Evolutionary conservation across 1,140 invertebrate species (phyloP), one percentile per base, ranked within the genome.

Genomic region (Camponotus floridanus): DNA sequence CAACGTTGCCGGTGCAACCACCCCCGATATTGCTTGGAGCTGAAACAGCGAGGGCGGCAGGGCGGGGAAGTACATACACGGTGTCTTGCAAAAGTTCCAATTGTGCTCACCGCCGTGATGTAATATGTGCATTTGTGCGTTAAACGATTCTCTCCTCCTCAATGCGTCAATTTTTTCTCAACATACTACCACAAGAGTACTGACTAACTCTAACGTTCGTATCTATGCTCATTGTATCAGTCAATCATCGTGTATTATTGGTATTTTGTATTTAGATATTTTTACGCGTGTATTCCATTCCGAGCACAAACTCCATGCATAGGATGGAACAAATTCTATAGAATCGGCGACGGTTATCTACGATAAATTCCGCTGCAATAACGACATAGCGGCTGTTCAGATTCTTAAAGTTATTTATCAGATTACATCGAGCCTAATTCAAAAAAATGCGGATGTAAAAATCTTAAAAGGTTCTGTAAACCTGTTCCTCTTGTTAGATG

Each of bases 1-100:
- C 88, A 89, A 79, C 79, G 83, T 90, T 90, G 88, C 88, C 88
- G 88, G 68, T 90, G 84, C 89, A 88, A 67, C 90, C 88, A 91
- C 87, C 90, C 90, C 85, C 90, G 45, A 88, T 62, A 86, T 90
- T 83, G 86, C 86, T 73, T 70, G 51, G 48, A 65, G 65, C 59
- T 83, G 87, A 67, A 86, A 88, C 45, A 71, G 87, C 68, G 89
- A 79, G 87, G 85, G 87, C 88, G 86, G 83, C 67, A 90, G 83
- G 86, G 71, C 36, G 64, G 70, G 84, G 76, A 79, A 76, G 39
- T 55, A 26, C 74, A 70, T 90, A 91, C 80, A 87, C 55, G 76
- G 90, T 91, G 89, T 90, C 45, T 62, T 36, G 42, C 51, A 2
- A 81, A 18, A 42, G n/a, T 76, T 76, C 57, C 13, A 57, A 65